These are phyloP conservation scores for Whitmania pigra DNA, from an alignment of 1,140 invertebrate genomes.

Conservation along the genomic window DNA sequence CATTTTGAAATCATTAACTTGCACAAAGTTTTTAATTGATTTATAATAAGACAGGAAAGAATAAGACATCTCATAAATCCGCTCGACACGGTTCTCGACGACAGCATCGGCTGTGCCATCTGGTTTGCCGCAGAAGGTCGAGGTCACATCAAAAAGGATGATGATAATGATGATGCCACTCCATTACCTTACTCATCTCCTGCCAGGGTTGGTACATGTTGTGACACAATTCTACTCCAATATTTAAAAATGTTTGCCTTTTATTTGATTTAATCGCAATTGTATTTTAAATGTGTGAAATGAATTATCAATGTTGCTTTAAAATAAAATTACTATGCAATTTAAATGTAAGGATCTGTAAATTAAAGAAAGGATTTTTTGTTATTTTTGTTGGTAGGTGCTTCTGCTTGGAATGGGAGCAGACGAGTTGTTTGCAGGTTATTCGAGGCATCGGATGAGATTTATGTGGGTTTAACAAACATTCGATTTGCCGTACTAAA, in stretches of 20 bases:
- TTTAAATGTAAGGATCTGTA: background rate
- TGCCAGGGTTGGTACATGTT: background rate
- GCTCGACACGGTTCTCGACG: conserved; percentile 71
- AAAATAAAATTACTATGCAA: too few relatives aligned
- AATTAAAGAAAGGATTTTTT: background rate
- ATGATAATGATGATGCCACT: conserved; percentile 19
- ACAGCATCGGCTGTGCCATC: conserved; percentile 76
- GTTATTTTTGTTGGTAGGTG: background rate
- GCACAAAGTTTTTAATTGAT: conserved; percentile 4
- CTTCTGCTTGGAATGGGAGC: conserved; percentile 80
- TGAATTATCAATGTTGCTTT: too few relatives aligned
- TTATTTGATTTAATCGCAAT: too few relatives aligned
- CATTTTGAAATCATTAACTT: background rate
- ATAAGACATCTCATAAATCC: conserved; percentile 64
- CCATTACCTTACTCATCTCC: conserved; percentile 18
- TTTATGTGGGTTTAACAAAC: conserved; percentile 32
- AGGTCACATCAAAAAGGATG: conserved; percentile 42
- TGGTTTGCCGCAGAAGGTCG: conserved; percentile 80
- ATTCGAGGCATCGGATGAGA: conserved; percentile 66
- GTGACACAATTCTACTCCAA: too few relatives aligned
- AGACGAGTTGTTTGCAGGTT: conserved; percentile 91
- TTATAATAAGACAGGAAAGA: conserved; percentile 43
- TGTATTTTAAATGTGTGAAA: too few relatives aligned
- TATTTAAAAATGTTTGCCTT: too few relatives aligned
- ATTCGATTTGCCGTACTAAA: too few relatives aligned